Conservation (phyloP, 2,113 vertebrate genomes). For the Peucedramus taeniatus region DNA sequence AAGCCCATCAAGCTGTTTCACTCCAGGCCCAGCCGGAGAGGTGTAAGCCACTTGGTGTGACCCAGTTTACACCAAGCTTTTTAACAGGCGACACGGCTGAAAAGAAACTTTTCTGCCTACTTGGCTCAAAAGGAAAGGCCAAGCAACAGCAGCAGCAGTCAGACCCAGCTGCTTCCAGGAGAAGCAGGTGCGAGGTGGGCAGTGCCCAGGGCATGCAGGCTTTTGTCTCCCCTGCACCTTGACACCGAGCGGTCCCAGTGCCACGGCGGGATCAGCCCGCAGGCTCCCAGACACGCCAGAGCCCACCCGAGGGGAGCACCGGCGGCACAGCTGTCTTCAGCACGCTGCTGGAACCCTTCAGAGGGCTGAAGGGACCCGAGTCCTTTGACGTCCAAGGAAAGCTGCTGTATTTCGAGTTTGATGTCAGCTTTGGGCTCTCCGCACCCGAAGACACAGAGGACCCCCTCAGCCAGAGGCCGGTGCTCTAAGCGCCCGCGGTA, state of each 20-base stretch:
- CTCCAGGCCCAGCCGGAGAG: too few relatives aligned
- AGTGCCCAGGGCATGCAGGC: background rate
- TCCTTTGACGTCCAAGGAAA: rapidly evolving
- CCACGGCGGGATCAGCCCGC: rapidly evolving
- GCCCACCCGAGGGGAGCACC: background rate
- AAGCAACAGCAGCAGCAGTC: background rate
- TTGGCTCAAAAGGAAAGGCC: background rate
- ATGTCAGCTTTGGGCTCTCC: background rate
- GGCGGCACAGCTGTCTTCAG: background rate
- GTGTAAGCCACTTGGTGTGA: too few relatives aligned
- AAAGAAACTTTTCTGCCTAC: background rate
- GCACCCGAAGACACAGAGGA: rapidly evolving
- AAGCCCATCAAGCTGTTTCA: background rate
- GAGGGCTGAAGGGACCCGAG: too few relatives aligned
- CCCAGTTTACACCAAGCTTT: background rate
- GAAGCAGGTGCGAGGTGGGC: rapidly evolving
- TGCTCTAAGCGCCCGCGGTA: background rate
- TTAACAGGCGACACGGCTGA: background rate
- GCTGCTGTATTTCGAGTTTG: rapidly evolving
- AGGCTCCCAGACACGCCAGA: background rate
- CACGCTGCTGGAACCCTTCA: background rate
- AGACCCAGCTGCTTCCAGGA: background rate
- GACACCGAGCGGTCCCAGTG: rapidly evolving
- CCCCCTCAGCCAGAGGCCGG: background rate
- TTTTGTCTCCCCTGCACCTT: background rate